phyloP scores from a whole-genome alignment of 2,888 invertebrate genomes.

The Drosophila quinaria region DNA sequence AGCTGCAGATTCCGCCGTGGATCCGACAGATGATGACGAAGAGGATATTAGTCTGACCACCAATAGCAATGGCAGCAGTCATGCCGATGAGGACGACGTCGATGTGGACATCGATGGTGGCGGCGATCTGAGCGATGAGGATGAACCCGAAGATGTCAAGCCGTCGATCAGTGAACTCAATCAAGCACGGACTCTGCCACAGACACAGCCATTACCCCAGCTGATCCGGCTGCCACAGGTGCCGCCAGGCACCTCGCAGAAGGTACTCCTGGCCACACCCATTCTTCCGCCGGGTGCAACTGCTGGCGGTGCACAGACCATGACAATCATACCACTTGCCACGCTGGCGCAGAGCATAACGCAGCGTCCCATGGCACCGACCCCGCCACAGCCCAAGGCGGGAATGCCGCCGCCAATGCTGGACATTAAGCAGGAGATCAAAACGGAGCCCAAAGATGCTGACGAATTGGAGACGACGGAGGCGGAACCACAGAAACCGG shows the following conservation, averaged over 20 bases:
- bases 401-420: slow-evolving; percentile 75
- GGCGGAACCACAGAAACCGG: not conserved
- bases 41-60: slow-evolving; percentile 48
- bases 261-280: slow-evolving; percentile 82
- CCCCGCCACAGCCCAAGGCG: slow-evolving; percentile 28
- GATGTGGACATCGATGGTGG: slow-evolving; percentile 55
- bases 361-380: slow-evolving; percentile 39
- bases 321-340: slow-evolving; percentile 83
- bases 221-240: slow-evolving; percentile 57
- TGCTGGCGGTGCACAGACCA: slow-evolving; percentile 68
- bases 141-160: slow-evolving; percentile 51
- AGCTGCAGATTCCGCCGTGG: not conserved
- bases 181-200: slow-evolving; percentile 33
- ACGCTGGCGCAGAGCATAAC: slow-evolving; percentile 73
- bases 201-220: slow-evolving; percentile 56
- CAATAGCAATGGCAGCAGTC: slow-evolving; percentile 46
- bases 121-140: slow-evolving; percentile 40
- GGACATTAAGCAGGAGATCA: slow-evolving; percentile 81
- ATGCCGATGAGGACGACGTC: slow-evolving; percentile 47
- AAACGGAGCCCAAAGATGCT: slow-evolving; percentile 72
- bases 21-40: slow-evolving; percentile 34
- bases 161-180: slow-evolving; percentile 60
- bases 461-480: slow-evolving; percentile 28
- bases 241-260: slow-evolving; percentile 70
- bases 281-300: slow-evolving; percentile 65